Conservation (phyloP, 2,888 invertebrate genomes). For the Eupithecia dodoneata region DNA sequence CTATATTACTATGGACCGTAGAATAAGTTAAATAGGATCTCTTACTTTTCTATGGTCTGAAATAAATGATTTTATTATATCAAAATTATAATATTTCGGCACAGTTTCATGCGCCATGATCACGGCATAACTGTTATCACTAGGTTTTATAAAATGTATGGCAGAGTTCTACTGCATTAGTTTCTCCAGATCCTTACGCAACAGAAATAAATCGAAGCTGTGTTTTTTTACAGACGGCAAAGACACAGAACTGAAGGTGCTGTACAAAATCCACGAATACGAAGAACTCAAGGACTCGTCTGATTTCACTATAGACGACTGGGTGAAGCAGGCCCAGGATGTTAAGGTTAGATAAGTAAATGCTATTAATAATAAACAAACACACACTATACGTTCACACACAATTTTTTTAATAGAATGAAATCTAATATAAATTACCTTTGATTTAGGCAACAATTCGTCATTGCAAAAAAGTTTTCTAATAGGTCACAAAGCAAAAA, state of each 20-base stretch:
- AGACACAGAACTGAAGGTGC: constrained; percentile 84
- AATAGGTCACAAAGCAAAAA: too few species aligned
- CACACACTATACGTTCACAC: not conserved
- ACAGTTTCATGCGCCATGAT: too few species aligned
- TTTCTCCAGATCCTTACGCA: not conserved
- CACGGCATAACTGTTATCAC: too few species aligned
- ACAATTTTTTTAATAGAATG: not conserved
- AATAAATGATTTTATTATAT: too few species aligned
- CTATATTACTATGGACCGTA: too few species aligned
- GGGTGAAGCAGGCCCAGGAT: constrained; percentile 94
- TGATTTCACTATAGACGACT: constrained; percentile 96
- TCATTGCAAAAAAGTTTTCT: too few species aligned
- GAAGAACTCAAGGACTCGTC: constrained; percentile 96
- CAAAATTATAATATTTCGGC: too few species aligned
- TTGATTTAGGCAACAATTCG: too few species aligned
- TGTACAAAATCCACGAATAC: constrained; percentile 94
- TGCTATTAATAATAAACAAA: not conserved
- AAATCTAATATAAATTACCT: too few species aligned
- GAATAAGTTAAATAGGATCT: too few species aligned
- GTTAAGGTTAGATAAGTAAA: constrained; percentile 86
- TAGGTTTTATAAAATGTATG: not conserved
- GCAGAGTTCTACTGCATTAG: not conserved
- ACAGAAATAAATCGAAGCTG: not conserved
- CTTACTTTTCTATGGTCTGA: too few species aligned
- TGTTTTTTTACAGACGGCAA: constrained; percentile 69